Base-by-base conservation (phyloP, 1,140 invertebrate species). In the Brachionus koreanus region DNA sequence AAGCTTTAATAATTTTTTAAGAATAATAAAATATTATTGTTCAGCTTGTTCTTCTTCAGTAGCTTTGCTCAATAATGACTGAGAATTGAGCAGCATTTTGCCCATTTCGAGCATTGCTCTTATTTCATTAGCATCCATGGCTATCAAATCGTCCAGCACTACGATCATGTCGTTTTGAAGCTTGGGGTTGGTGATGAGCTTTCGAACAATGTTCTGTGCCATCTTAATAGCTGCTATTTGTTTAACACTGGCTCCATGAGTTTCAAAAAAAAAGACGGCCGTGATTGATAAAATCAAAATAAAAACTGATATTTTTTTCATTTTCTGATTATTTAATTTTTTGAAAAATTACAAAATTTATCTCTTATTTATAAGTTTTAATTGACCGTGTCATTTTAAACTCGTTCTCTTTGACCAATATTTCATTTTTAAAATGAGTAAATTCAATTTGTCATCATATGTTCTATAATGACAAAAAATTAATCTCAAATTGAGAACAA, bases 1-100 rank as follows among this genome's bases (percentile, higher is more conserved):
- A 39, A 39, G 37, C 37, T 69, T 69, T 35, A 65, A 65, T 65
- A 12, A 65, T 37, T 69, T 67, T 69, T 69, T 69, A 35, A 39
- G 29, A 29, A 29, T 29, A 39, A 39, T 37, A 69, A 69, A 33
- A 33, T 29, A 23, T 57, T 57, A 37, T 37, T 37, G n/a, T 69
- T 69, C 37, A 37, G 37, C 37, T 69, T 39, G 63, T 57, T 69
- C 65, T 39, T 69, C 65, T 39, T 69, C 37, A 5, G 29, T 69
- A 16, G 33, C 35, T 39, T 39, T 69, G n/a, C 35, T 39, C 16
- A 69, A 23, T 39, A 69, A 4, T 16, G 33, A 35, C 37, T 69
- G 65, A n/a, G 65, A 69, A 16, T 19, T 69, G 16, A 69, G 16
- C 6, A 69, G 16, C 35, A 69, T 37, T 69, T 39, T 69, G 16